Evolutionary conservation across 2,797 vertebrate genomes (phyloP).

Genomic region (Mus spretus): DNA sequence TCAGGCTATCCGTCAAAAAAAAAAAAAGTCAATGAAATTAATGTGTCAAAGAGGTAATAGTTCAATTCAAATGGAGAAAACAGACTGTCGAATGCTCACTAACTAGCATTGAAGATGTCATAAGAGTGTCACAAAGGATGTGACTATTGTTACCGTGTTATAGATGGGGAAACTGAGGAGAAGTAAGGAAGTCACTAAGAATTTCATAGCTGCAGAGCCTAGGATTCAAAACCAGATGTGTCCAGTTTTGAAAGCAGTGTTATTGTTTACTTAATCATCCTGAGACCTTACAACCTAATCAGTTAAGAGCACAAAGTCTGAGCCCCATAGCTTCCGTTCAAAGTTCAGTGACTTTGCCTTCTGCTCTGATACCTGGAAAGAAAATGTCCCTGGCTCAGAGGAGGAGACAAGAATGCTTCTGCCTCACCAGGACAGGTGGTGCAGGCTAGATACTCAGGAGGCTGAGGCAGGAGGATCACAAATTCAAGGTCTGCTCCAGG

Average conservation of each 20-base stretch:
- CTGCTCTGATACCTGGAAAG: neutral
- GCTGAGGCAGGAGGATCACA: neutral
- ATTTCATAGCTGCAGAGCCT: neutral
- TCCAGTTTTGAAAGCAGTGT: neutral
- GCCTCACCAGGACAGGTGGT: neutral
- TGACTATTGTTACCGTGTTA: neutral
- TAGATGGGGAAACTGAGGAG: neutral
- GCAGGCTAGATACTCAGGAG: neutral
- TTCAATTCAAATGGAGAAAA: constrained; percentile 38
- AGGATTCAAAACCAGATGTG: neutral
- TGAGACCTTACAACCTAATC: neutral
- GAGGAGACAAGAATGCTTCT: neutral
- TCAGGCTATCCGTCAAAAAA: neutral
- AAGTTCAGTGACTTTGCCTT: constrained; percentile 13
- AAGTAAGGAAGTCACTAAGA: constrained; percentile 11
- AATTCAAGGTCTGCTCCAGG: neutral
- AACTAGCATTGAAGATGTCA: neutral
- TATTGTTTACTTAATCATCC: neutral
- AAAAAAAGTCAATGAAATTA: neutral
- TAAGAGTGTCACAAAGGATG: neutral
- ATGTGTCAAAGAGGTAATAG: neutral
- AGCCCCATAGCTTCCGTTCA: constrained; percentile 10
- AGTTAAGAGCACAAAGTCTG: constrained; percentile 37
- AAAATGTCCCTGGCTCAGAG: neutral
- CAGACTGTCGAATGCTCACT: neutral